Evolutionary conservation across 2,888 invertebrate species (phyloP).

Genomic region (Malacosoma neustria): DNA sequence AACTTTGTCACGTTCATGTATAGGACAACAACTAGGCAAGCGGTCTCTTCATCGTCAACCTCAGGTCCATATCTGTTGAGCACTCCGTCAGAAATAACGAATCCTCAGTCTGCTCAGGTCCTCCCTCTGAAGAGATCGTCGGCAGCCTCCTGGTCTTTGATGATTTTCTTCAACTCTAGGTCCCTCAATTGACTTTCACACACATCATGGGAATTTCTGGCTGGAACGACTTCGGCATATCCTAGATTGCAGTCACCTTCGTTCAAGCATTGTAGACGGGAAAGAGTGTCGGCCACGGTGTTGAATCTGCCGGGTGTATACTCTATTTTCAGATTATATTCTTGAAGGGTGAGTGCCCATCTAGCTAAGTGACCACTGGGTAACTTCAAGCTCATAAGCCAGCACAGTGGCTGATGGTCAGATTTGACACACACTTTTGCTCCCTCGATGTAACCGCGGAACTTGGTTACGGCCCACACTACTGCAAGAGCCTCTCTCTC

Average conservation of each 20-base stretch:
- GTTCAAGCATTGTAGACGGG: neutral
- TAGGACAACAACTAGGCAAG: constrained; percentile 2
- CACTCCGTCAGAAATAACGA: constrained; percentile 15
- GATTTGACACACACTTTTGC: constrained; percentile 32
- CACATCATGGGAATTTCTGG: constrained; percentile 4
- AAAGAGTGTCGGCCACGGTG: constrained; percentile 12
- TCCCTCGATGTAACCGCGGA: constrained; percentile 27
- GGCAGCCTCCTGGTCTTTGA: constrained; percentile 12
- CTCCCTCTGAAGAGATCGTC: neutral
- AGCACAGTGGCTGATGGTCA: constrained; percentile 50
- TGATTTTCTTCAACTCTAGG: constrained; percentile 14
- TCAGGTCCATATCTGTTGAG: constrained; percentile 14
- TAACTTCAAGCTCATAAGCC: constrained; percentile 39
- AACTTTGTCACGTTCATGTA: neutral
- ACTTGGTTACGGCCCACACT: constrained; percentile 17
- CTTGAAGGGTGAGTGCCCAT: constrained; percentile 46
- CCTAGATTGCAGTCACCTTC: neutral
- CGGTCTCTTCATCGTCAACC: constrained; percentile 5
- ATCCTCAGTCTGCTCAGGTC: constrained; percentile 14
- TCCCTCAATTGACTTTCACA: constrained; percentile 13
- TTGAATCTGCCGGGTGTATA: constrained; percentile 35
- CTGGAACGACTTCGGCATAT: neutral
- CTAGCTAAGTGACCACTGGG: constrained; percentile 42
- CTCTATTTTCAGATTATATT: constrained; percentile 31
- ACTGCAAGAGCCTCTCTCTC: constrained; percentile 35